Conservation (phyloP, 2,888 invertebrate species). For the Drosophila silvestris region DNA sequence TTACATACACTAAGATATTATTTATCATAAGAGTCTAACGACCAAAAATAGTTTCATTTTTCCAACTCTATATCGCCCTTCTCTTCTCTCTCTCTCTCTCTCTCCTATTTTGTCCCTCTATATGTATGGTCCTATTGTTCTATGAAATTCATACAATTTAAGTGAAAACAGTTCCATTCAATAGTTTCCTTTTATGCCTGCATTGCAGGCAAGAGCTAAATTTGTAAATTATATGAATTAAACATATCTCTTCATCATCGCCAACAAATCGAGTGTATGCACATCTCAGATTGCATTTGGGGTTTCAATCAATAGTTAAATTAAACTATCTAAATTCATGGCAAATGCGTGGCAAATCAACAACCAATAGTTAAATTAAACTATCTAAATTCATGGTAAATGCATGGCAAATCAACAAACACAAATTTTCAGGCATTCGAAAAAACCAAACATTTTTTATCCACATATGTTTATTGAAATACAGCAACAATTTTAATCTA, state of each 20-base stretch:
- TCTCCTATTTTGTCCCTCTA: background rate
- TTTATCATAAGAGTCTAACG: conserved; percentile 44
- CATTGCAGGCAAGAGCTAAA: conserved; percentile 14
- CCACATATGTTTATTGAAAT: background rate
- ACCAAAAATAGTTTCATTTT: conserved; percentile 24
- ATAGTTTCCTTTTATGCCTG: conserved; percentile 10
- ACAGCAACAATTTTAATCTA: conserved; percentile 4
- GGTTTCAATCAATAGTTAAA: conserved; percentile 65
- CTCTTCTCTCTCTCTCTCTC: background rate
- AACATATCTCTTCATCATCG: conserved; percentile 37
- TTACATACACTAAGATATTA: conserved; percentile 52
- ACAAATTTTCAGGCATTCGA: conserved; percentile 2
- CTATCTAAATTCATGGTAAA: conserved; percentile 59
- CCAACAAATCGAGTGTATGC: conserved; percentile 59
- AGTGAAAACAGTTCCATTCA: conserved; percentile 45
- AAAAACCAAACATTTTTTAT: background rate
- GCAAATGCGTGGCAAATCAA: conserved; percentile 56
- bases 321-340: conserved; percentile 62
- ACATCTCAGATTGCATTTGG: conserved; percentile 54
- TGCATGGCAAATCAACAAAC: conserved; percentile 49
- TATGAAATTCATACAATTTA: conserved; percentile 20
- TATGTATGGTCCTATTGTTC: conserved; percentile 5
- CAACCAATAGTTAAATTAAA: conserved; percentile 9
- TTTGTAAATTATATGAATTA: conserved; percentile 62
- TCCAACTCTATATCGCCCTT: background rate